Conservation (phyloP, 2,113 vertebrate genomes). For the Clinocottus analis region DNA sequence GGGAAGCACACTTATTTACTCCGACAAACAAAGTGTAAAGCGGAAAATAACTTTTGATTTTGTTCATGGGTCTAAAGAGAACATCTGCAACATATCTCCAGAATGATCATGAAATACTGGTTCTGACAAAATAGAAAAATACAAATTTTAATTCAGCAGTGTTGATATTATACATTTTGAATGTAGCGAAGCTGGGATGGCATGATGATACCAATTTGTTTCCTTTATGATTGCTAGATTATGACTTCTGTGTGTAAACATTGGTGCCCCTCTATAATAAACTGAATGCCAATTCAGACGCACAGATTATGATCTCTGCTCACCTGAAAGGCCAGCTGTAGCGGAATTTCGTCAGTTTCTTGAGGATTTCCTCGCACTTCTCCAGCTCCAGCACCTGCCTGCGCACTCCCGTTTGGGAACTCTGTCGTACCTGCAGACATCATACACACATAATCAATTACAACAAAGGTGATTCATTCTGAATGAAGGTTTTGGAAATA, state of each 20-base stretch:
- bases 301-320: background rate
- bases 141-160: background rate
- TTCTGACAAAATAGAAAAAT: background rate
- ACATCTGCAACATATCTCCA: background rate
- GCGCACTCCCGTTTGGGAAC: slow-evolving; percentile 79
- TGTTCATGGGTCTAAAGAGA: background rate
- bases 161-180: background rate
- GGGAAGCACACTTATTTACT: background rate
- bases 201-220: background rate
- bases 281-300: too few relatives aligned
- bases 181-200: background rate
- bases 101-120: background rate
- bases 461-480: background rate
- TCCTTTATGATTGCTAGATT: background rate
- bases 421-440: slow-evolving; percentile 88
- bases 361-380: slow-evolving; percentile 94
- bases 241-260: background rate
- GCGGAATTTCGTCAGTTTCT: slow-evolving; percentile 93
- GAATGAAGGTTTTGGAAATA: background rate
- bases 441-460: background rate
- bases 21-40: background rate
- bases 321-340: slow-evolving; percentile 99
- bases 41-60: background rate
- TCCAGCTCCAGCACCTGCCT: slow-evolving; percentile 90
- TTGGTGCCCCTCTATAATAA: background rate